Percentiles rank a stretch among this genome's conserved stretches.
Evolutionary conservation across 2,113 vertebrate species (phyloP).

Genomic region (Anhinga anhinga): DNA sequence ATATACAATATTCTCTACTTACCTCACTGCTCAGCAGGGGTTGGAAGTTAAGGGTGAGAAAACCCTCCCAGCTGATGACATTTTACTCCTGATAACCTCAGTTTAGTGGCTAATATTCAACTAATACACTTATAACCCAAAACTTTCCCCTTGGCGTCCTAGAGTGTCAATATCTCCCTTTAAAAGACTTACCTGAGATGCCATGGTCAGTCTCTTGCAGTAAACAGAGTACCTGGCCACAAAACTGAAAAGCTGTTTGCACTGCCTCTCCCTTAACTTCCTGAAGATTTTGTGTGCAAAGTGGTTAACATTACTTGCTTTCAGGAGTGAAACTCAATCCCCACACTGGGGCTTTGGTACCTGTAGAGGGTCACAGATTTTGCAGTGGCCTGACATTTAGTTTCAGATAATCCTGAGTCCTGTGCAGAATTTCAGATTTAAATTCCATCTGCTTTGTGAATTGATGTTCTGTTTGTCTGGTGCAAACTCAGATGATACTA

Average conservation of each 20-base stretch:
- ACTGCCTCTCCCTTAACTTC: background rate
- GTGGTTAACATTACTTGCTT: background rate
- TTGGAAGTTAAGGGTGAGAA: background rate
- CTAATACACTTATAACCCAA: background rate
- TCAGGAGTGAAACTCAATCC: background rate
- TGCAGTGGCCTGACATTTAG: background rate
- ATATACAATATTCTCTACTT: background rate
- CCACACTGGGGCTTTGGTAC: background rate
- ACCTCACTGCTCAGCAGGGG: background rate
- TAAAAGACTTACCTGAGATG: background rate
- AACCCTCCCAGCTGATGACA: background rate
- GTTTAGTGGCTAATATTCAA: background rate
- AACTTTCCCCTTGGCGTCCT: background rate
- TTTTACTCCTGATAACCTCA: background rate
- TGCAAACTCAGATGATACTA: background rate
- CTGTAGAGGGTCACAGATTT: background rate
- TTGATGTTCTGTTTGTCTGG: background rate
- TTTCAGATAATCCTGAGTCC: background rate
- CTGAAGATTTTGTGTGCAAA: background rate
- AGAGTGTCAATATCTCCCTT: background rate
- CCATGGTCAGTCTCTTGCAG: fast-evolving
- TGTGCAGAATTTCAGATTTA: background rate
- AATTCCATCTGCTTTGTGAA: background rate
- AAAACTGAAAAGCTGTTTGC: fast-evolving
- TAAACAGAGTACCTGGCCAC: background rate